Evolutionary conservation across 1,140 invertebrate species (phyloP).

Genomic region (Laupala kohalensis): DNA sequence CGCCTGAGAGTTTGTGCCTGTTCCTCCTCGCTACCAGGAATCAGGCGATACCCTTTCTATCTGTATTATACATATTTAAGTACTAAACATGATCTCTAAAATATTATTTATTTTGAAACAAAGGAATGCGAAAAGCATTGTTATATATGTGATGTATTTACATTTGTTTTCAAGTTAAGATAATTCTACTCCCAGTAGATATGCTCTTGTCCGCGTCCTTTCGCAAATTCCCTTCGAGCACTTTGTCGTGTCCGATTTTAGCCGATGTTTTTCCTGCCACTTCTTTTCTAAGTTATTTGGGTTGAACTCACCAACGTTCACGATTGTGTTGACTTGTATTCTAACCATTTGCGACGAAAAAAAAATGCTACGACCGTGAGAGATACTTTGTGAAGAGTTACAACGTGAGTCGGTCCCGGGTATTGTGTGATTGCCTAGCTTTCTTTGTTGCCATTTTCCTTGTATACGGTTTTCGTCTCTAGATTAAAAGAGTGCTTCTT

Average conservation of each 20-base stretch:
- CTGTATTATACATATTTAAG: neutral
- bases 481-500: neutral
- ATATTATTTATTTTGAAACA: neutral
- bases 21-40: neutral
- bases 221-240: too few relatives aligned
- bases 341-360: neutral
- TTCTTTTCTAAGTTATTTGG: too few relatives aligned
- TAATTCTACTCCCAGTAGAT: neutral
- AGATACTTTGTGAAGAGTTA: neutral
- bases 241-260: too few relatives aligned
- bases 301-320: too few relatives aligned
- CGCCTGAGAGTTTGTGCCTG: neutral
- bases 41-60: neutral
- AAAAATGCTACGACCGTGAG: neutral
- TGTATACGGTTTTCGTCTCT: neutral
- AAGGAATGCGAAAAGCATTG: neutral
- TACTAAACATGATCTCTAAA: neutral
- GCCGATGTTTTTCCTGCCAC: too few relatives aligned
- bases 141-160: neutral
- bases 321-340: neutral
- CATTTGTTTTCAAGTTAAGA: neutral
- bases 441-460: neutral
- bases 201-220: too few relatives aligned
- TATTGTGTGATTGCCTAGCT: neutral
- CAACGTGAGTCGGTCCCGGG: neutral